phyloP scores from a whole-genome alignment of 2,797 vertebrate species.

The Urocyon cinereoargenteus region DNA sequence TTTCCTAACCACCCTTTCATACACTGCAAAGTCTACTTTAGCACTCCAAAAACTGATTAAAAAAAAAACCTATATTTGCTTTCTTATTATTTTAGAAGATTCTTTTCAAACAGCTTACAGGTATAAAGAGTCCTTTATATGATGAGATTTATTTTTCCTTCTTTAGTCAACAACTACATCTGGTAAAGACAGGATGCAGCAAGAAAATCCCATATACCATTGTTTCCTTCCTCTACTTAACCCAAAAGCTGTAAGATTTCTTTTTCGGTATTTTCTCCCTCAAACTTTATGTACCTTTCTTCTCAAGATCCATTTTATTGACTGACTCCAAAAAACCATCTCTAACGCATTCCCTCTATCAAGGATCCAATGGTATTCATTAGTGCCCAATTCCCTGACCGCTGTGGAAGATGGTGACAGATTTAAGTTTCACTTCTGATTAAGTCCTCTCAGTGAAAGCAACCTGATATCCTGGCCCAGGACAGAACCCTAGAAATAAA shows the following conservation, averaged over 20 bases:
- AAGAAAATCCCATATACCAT: constrained; percentile 20
- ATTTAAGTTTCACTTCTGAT: constrained; percentile 43
- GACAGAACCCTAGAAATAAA: constrained; percentile 39
- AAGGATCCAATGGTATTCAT: not conserved
- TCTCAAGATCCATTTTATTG: not conserved
- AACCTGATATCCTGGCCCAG: not conserved
- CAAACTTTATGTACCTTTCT: constrained; percentile 26
- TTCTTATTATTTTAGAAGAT: not conserved
- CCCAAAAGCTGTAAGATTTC: constrained; percentile 50
- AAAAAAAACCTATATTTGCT: not conserved
- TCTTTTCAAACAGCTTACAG: constrained; percentile 8
- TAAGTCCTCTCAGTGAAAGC: constrained; percentile 36
- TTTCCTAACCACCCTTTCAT: not conserved
- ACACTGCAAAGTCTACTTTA: constrained; percentile 32
- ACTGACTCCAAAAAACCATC: constrained; percentile 18
- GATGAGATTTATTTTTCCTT: not conserved
- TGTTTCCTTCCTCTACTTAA: constrained; percentile 17
- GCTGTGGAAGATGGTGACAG: not conserved
- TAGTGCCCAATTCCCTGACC: not conserved
- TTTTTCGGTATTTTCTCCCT: not conserved
- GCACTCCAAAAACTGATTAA: constrained; percentile 19
- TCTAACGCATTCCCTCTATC: not conserved
- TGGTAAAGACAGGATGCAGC: not conserved
- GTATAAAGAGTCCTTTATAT: not conserved
- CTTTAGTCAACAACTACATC: not conserved